Conservation (phyloP, 2,888 invertebrate species). For the Teleogryllus oceanicus region DNA sequence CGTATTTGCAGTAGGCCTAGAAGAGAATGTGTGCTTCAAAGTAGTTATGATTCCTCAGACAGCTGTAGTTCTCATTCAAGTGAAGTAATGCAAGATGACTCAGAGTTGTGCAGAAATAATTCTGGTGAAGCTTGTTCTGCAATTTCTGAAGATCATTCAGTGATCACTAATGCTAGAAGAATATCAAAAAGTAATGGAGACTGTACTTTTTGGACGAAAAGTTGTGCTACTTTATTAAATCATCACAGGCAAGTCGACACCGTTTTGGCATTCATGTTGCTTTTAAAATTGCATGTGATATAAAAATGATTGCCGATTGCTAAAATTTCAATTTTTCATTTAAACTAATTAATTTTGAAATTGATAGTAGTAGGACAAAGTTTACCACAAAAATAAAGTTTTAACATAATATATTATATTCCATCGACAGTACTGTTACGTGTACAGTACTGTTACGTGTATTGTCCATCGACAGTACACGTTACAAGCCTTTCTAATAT, state of each 20-base stretch:
- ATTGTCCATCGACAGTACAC: no score
- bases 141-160: not conserved
- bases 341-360: no score
- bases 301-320: no score
- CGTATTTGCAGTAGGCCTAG: conserved; percentile 20
- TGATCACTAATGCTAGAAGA: conserved; percentile 23
- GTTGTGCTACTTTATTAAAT: conserved; percentile 62
- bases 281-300: no score
- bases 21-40: conserved; percentile 19
- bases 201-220: conserved; percentile 42
- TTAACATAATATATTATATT: no score
- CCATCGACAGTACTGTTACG: no score
- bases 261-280: not conserved
- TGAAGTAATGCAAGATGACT: conserved; percentile 21
- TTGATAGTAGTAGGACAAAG: no score
- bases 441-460: no score
- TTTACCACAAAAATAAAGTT: no score
- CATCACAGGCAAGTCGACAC: conserved; percentile 58
- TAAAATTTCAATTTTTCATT: no score
- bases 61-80: not conserved
- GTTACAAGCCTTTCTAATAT: no score
- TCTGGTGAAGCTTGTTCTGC: conserved; percentile 41
- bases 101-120: conserved; percentile 39
- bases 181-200: conserved; percentile 25
- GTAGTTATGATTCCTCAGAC: not conserved